Conservation (phyloP, 2,113 vertebrate genomes). For the Myiopsitta monachus region DNA sequence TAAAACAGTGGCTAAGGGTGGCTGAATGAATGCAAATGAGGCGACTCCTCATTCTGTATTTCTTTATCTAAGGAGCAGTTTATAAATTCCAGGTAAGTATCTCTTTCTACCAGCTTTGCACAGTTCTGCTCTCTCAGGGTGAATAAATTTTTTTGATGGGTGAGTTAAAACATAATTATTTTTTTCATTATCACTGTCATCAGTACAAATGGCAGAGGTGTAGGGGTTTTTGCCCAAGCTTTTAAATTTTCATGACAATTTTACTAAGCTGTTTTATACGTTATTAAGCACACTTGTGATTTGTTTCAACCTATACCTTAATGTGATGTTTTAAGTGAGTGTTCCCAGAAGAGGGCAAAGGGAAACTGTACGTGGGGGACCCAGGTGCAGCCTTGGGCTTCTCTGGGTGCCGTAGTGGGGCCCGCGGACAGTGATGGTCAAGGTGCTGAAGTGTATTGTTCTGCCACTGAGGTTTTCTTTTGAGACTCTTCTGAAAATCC, state of each 20-base stretch:
- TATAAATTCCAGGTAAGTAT: conserved; percentile 66
- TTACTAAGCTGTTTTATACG: conserved; percentile 67
- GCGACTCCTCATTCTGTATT: conserved; percentile 8
- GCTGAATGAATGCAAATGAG: conserved; percentile 39
- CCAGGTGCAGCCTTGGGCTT: neutral
- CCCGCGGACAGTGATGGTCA: neutral
- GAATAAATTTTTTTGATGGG: conserved; percentile 68
- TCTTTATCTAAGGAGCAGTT: conserved; percentile 46
- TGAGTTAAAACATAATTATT: conserved; percentile 68
- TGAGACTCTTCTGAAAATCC: neutral
- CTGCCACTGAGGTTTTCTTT: neutral
- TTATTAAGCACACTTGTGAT: conserved; percentile 66
- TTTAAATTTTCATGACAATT: conserved; percentile 72
- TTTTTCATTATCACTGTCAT: conserved; percentile 69
- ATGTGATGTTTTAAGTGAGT: conserved; percentile 37
- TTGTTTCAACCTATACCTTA: conserved; percentile 54
- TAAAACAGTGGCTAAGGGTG: neutral
- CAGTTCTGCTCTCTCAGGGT: conserved; percentile 49
- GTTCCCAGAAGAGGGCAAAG: conserved; percentile 40
- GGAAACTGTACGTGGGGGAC: neutral
- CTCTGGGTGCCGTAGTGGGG: neutral
- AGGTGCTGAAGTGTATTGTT: neutral
- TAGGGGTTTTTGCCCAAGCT: conserved; percentile 51
- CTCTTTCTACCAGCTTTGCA: conserved; percentile 49
- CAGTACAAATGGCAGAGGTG: conserved; percentile 65